Conservation (phyloP, 2,797 vertebrate species). For the Tarsius wallacei region DNA sequence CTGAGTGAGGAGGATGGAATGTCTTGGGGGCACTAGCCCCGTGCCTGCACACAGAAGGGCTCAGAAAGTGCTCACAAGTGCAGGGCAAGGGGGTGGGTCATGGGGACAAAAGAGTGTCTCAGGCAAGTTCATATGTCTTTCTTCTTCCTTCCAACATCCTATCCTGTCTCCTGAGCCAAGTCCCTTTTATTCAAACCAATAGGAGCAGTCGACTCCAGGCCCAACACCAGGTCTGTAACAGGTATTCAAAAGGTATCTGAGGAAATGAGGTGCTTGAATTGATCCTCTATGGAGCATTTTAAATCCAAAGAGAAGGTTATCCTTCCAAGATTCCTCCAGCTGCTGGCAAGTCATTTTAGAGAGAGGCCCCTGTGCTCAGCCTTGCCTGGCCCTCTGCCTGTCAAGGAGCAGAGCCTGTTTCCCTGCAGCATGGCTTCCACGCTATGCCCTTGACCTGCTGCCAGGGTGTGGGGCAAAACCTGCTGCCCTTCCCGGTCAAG, state of each 20-base stretch:
- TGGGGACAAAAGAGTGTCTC: not conserved
- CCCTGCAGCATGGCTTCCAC: rapidly evolving
- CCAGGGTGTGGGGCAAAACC: not conserved
- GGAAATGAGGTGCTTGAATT: not conserved
- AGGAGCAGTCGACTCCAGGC: not conserved
- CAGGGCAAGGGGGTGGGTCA: too few species aligned
- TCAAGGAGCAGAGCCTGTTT: not conserved
- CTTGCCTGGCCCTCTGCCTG: not conserved
- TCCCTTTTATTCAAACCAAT: not conserved
- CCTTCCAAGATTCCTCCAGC: not conserved
- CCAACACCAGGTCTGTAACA: not conserved
- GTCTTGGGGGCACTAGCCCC: not conserved
- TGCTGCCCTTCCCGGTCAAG: rapidly evolving
- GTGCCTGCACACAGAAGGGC: not conserved
- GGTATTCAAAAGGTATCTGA: not conserved
- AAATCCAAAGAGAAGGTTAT: not conserved
- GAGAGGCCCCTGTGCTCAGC: not conserved
- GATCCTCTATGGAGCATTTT: not conserved
- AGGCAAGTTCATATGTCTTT: not conserved
- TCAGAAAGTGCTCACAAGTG: not conserved
- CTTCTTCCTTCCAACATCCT: not conserved
- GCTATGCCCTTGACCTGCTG: not conserved
- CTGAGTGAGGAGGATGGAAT: not conserved
- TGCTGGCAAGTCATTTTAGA: not conserved
- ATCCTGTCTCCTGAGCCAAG: not conserved